Percentiles rank a stretch among this genome's conserved stretches.
Conservation (phyloP, 2,888 invertebrate genomes). For the Epinotia bilunana region DNA sequence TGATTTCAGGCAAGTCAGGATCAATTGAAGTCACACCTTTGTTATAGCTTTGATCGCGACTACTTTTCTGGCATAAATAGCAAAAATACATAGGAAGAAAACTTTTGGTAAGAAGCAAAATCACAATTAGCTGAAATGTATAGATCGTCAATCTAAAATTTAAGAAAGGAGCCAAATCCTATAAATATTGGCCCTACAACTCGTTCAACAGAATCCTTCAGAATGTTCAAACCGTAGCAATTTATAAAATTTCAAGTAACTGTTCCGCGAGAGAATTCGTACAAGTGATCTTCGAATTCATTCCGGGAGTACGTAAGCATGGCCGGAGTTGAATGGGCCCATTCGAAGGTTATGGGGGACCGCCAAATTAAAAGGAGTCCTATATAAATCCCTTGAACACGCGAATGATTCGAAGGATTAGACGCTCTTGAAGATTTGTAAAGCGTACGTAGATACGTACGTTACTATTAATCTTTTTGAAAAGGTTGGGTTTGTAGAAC, state of each 20-base stretch:
- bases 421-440: conserved; percentile 9
- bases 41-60: no score
- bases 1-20: no score
- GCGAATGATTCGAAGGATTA: conserved; percentile 23
- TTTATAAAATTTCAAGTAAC: conserved; percentile 7
- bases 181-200: not conserved
- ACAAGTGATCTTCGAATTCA: conserved; percentile 39
- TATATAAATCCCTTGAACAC: conserved; percentile 26
- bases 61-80: no score
- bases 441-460: not conserved
- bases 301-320: conserved; percentile 31
- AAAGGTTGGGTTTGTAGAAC: not conserved
- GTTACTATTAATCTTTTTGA: not conserved
- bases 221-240: not conserved
- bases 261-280: conserved; percentile 6
- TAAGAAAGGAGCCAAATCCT: not conserved
- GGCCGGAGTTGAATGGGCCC: conserved; percentile 27
- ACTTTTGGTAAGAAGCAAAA: not conserved
- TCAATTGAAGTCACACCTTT: no score
- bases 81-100: no score
- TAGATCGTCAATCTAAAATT: not conserved
- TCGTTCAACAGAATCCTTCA: not conserved
- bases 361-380: conserved; percentile 25
- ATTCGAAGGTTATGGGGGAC: conserved; percentile 27
- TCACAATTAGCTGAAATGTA: not conserved